Base-by-base conservation (phyloP, 2,888 invertebrate species). In the Parthenolecanium corni region DNA sequence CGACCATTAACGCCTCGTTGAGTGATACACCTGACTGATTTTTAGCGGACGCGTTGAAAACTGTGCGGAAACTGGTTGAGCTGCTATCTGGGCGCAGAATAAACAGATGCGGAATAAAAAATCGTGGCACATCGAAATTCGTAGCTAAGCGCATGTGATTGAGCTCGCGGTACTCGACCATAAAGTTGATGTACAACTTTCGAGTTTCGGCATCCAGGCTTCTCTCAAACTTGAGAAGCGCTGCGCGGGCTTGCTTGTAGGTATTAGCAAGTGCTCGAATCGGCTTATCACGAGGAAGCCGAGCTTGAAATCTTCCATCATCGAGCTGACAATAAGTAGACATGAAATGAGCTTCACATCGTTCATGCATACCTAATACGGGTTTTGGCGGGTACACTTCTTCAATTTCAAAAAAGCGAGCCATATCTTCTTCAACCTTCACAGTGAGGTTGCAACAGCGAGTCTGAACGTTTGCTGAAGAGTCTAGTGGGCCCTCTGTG, bases 1-100 rank as follows among this genome's bases (percentile, higher is more conserved):
- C 73, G 0, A 68, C 67, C 58, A 67, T 64, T 12, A 71, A 67
- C 0, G 67, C 62, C 23, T 73, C 71, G 47, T 74, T 74, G 2
- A 73, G 47, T 2, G 73, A 72, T 4, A 61, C 20, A 0, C 70
- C 71, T 0, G 68, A 66, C 0, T 66, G 47, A 2, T n/a, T 57
- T 57, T 21, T 51, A 0, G 67, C 65, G 0, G 68, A 68, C 4
- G 67, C 70, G 47, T 70, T 67, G 54, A 68, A 70, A 1, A 70
- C 69, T 0, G 68, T 66, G 14, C 69, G 52, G 6, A 68, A 14
- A 14, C 67, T 66, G 0, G 69, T 69, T 2, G 69, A 66, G 0
- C 67, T 56, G 47, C 67, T 68, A 5, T 64, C 56, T 1, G 56
- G 64, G 25, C 54, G 52, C 11, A 53, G 63, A 3, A 70, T 67